phyloP scores from a whole-genome alignment of 2,113 vertebrate species.

The Calonectris borealis region DNA sequence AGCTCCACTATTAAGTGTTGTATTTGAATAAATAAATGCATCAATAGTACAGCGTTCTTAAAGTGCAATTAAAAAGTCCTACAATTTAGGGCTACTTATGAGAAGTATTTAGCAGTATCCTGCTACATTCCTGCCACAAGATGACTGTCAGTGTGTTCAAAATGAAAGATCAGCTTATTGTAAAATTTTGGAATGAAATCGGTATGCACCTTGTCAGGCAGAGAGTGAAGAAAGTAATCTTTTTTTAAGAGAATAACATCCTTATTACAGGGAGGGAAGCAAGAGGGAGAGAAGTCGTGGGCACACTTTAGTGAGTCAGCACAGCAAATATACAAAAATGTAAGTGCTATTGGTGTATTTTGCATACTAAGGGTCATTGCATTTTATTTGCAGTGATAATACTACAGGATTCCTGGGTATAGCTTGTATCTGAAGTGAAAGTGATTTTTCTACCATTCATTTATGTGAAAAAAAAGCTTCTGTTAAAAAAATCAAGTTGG shows the following conservation, averaged over 20 bases:
- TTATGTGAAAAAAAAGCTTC: not conserved
- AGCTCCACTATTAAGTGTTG: not conserved
- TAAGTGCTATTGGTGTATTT: not conserved
- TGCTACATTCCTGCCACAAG: not conserved
- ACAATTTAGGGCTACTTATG: not conserved
- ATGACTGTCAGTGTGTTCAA: not conserved
- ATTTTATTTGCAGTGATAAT: not conserved
- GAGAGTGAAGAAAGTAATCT: not conserved
- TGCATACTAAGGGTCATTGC: not conserved
- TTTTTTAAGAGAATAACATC: not conserved
- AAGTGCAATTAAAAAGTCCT: not conserved
- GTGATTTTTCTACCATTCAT: not conserved
- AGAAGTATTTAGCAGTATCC: not conserved
- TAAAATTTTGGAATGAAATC: not conserved
- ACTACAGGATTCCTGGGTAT: not conserved
- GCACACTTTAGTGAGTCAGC: not conserved
- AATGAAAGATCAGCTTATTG: not conserved
- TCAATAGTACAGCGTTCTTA: not conserved
- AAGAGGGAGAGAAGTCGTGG: not conserved
- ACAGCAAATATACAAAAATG: not conserved
- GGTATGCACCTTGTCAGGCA: not conserved
- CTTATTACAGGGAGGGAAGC: not conserved
- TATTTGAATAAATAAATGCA: not conserved
- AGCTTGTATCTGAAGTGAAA: not conserved
- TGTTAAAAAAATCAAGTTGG: not conserved